Evolutionary conservation across 2,113 vertebrate genomes (phyloP).

Genomic region (Mesembrinibis cayennensis): DNA sequence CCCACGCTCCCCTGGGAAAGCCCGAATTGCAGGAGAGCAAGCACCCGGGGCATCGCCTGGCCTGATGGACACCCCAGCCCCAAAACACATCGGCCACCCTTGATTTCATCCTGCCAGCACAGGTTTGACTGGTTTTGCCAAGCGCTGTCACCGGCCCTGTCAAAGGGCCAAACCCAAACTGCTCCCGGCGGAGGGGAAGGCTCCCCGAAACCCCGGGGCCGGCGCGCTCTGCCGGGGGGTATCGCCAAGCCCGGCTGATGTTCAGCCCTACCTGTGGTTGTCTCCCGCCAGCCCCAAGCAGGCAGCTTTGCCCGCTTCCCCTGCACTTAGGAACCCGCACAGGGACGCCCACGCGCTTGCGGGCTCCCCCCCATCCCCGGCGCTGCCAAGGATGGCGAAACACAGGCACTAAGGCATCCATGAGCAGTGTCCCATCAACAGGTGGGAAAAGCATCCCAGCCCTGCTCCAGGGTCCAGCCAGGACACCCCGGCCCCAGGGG

Average conservation of each 20-base stretch:
- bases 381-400: not conserved
- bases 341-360: rapidly evolving
- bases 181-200: rapidly evolving
- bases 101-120: not conserved
- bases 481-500: not conserved
- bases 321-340: rapidly evolving
- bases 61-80: not conserved
- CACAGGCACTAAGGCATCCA: rapidly evolving
- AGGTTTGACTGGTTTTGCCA: constrained; percentile 28
- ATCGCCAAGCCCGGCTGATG: not conserved
- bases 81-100: not conserved
- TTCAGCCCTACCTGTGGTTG: not conserved
- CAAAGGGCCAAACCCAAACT: not conserved
- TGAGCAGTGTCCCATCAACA: not conserved
- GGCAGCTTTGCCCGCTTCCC: not conserved
- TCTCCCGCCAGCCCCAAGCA: not conserved
- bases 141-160: not conserved
- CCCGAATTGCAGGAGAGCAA: not conserved
- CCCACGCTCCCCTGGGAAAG: not conserved
- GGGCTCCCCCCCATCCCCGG: rapidly evolving
- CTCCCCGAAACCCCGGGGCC: not conserved
- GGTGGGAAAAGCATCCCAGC: not conserved
- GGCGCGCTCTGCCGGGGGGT: no score
- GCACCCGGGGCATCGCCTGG: not conserved
- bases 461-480: not conserved